Evolutionary conservation across 37 sponge, comb jelly and placozoan species (phyloP), one percentile per base, ranked within the genome.

Genomic region (Amphimedon queenslandica): DNA sequence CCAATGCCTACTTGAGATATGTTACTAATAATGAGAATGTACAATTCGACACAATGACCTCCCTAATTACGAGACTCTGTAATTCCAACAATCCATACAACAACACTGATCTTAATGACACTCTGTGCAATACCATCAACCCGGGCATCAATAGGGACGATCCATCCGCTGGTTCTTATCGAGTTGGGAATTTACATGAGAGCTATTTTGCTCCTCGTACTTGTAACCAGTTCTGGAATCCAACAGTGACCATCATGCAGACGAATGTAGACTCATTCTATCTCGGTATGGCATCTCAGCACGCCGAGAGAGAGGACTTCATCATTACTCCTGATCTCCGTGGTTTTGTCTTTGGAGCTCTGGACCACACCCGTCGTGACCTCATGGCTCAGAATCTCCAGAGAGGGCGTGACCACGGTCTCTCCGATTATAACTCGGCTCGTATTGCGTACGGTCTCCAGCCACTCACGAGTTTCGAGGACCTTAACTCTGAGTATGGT

Each of bases 321-420:
- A 88, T 91, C 55, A 80, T 97, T 63, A 91, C 94, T 18, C 80
- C 82, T 13, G 98, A 97, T 77, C 64, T 97, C 64, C 80, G 88
- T 76, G 94, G 94, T 42, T 74, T 71, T 67, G 94, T 90, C 36
- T 97, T 88, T 68, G 98, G 98, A 30, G 90, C 92, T 3, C 76
- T 93, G 63, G 92, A 97, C 43, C 88, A 72, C 82, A 79, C 76
- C n/a, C 78, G 98, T 30, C 86, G 98, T 55, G 98, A 97, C 42
- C 76, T 91, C 65, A 91, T 97, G 91, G 98, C 98, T 34, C 64
- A 90, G 55, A 93, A 93, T 70, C 79, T 97, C 60, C 92, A 93
- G 77, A 74, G 98, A 73, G 98, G 88, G 13, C 67, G 98, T 37
- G 98, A 97, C 67, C 92, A 94, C 55, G 98, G 98, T 51, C 82